Evolutionary conservation across 2,113 vertebrate species (phyloP), one percentile per base, ranked within the genome.

Genomic region (Argyrosomus japonicus): DNA sequence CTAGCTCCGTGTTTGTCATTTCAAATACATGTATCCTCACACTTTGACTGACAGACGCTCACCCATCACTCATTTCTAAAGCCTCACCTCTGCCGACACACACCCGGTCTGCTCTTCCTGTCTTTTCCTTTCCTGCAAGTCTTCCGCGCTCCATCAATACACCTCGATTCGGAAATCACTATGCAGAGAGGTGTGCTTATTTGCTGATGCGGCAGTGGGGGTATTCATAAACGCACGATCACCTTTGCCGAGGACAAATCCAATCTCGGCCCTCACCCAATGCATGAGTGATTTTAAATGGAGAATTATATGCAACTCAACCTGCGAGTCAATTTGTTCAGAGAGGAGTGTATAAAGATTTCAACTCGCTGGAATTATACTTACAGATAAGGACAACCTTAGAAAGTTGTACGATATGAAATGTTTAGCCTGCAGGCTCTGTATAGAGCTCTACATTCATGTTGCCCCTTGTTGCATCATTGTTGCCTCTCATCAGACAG

Each of bases 391-490:
- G 54, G 21, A 51, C 40, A 50, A 40, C 61, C 50, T 50, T 57
- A 53, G 17, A 71, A 68, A 61, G 6, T 21, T 67, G 8, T 61
- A 17, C 50, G 32, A 11, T 48, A 51, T 68, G 36, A 45, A n/a
- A 32, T 77, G 40, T 60, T 74, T 68, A 15, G 65, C 64, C 32
- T 69, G 84, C 43, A 73, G 90, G 36, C 54, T 27, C 18, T 48
- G 21, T 14, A 70, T 23, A 63, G 57, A 57, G 25, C 27, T 62
- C 62, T 68, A 19, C 18, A 25, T 64, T 67, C 51, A 29, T 3
- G 27, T 91, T 92, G 54, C 76, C 58, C n/a, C 32, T 25, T 14
- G 8, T 91, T 93, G 85, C 91, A 86, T 93, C 90, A 93, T 48
- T 75, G 78, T 79, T 85, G 71, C 83, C 77, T 68, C 62, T 75